Base-by-base conservation (phyloP, 1,140 invertebrate species). In the Psix sp. region DNA sequence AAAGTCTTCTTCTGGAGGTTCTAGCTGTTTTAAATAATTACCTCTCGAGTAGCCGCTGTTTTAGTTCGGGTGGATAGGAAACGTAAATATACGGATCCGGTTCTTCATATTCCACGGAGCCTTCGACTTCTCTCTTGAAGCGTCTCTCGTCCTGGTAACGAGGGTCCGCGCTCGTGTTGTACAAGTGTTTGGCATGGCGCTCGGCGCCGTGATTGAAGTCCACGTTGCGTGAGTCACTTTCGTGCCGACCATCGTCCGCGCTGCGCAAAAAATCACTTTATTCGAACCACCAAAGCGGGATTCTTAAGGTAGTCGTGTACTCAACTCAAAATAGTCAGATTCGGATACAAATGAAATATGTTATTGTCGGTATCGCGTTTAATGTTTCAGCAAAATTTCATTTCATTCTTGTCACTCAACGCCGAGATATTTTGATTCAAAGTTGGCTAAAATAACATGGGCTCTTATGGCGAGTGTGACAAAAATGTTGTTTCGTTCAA, bases 1-100 rank as follows among this genome's bases (percentile, higher is more conserved):
- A 35, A 35, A 33, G n/a, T 6, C 4, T 7, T 21, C 18, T n/a
- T 26, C 35, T 29, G 18, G 52, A 11, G 11, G 9, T n/a, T n/a
- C n/a, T n/a, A n/a, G n/a, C n/a, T n/a, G n/a, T n/a, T n/a, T n/a
- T n/a, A n/a, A 26, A 70, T 60, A 60, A 86, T 82, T 91, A 94
- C 92, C 93, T 94, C 88, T 94, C 93, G 51, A 94, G 88, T 70
- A 94, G 89, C 43, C 93, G 88, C 74, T 93, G 90, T 83, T 94
- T 94, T 24, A 95, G 88, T 84, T 94, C 94, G 9, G 94, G 93
- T 43, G 94, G 94, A 88, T 95, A 95, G 39, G 93, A 93, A 59
- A 94, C 94, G 84, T 94, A 95, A 71, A 95, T 94, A 84, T 94
- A 95, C 82, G 94, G 93, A 84, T 94, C 90, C 11, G 89, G 78